A percentile compares a stretch with the other conserved stretches of the same genome.
Conservation (phyloP, 2,888 invertebrate genomes). For the Leucoma salicis region DNA sequence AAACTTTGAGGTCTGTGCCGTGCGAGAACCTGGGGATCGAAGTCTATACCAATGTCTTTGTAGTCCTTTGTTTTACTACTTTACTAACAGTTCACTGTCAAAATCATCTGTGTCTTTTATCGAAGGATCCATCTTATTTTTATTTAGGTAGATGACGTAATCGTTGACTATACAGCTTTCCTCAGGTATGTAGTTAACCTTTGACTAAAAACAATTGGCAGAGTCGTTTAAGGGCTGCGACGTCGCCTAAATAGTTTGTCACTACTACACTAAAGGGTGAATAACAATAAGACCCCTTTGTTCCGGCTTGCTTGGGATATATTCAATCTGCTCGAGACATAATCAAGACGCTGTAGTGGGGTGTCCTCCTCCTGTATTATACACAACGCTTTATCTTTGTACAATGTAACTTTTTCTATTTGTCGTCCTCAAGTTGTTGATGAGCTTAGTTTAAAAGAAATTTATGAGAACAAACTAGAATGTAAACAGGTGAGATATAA, state of each 20-base stretch:
- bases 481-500: not conserved
- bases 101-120: no score
- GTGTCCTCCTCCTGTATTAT: constrained; percentile 33
- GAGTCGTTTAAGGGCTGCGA: constrained; percentile 48
- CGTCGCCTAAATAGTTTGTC: constrained; percentile 68
- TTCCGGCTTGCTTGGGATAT: constrained; percentile 60
- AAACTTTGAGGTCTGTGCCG: no score
- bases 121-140: no score
- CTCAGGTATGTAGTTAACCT: constrained; percentile 42
- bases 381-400: constrained; percentile 39
- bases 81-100: no score
- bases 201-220: constrained; percentile 54
- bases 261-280: constrained; percentile 64
- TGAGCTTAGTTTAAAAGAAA: constrained; percentile 16
- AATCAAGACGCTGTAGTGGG: constrained; percentile 63
- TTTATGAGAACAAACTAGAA: constrained; percentile 1
- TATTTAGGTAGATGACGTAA: no score
- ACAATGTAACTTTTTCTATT: constrained; percentile 30
- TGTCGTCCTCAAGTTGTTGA: constrained; percentile 13
- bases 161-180: constrained; percentile 21
- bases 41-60: no score
- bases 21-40: no score
- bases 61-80: no score
- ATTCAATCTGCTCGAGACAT: constrained; percentile 73
- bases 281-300: constrained; percentile 78